These are phyloP conservation scores for Siniperca scherzeri DNA, from an alignment of 2,797 vertebrate species.

Conservation along the genomic window DNA sequence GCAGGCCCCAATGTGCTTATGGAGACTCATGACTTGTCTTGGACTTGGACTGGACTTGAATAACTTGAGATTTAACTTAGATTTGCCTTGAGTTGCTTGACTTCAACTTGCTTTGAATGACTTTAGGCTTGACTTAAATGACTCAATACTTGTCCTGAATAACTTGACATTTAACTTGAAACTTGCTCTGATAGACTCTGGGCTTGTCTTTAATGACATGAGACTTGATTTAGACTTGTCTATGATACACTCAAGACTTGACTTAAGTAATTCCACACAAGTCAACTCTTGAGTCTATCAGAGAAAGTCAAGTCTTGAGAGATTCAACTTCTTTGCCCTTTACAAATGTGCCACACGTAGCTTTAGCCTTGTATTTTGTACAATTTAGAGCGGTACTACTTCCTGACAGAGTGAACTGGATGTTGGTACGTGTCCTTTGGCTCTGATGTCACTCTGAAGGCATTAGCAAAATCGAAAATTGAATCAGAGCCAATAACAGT, in stretches of 20 bases:
- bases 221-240: neutral
- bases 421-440: neutral
- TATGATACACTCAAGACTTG: neutral
- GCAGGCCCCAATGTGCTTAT: neutral
- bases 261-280: too few relatives aligned
- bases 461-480: neutral
- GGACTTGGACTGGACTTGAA: neutral
- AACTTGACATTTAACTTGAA: too few relatives aligned
- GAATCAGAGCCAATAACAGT: slow-evolving; percentile 19
- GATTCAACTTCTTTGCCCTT: too few relatives aligned
- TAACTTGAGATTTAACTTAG: too few relatives aligned
- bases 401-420: neutral
- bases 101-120: too few relatives aligned
- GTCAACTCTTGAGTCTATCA: too few relatives aligned
- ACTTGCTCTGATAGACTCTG: too few relatives aligned
- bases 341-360: neutral
- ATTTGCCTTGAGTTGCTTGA: too few relatives aligned
- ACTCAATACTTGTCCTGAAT: too few relatives aligned
- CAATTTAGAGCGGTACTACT: neutral
- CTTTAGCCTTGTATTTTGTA: neutral
- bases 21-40: neutral
- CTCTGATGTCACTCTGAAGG: slow-evolving; percentile 24
- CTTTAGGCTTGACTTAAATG: too few relatives aligned
- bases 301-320: too few relatives aligned
- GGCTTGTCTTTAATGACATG: neutral